A percentile compares a stretch with the other conserved stretches of the same genome.
phyloP scores from a whole-genome alignment of 2,113 vertebrate genomes.

The Rafetus swinhoei region DNA sequence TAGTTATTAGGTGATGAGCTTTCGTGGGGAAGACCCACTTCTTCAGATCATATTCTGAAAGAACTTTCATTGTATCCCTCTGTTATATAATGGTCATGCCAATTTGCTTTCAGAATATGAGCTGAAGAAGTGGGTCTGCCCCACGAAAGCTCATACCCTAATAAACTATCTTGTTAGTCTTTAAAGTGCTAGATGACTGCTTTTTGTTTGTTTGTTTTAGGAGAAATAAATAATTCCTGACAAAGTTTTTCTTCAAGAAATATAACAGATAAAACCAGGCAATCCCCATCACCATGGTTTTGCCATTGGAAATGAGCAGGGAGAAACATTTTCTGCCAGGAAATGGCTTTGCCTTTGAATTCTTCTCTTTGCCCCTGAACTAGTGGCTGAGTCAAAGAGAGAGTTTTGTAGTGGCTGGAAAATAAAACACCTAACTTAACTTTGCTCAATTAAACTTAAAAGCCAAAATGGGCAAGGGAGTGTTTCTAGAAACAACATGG shows the following conservation, averaged over 20 bases:
- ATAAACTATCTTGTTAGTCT: too few species aligned
- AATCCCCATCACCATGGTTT: background rate
- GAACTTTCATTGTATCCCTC: too few species aligned
- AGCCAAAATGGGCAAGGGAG: conserved; percentile 12
- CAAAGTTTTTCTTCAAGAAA: background rate
- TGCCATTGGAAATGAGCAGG: background rate
- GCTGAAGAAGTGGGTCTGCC: too few species aligned
- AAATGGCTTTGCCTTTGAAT: background rate
- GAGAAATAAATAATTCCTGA: background rate
- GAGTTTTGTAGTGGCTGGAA: conserved; percentile 4
- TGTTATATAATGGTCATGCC: too few species aligned
- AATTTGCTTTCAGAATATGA: too few species aligned
- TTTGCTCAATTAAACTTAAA: conserved; percentile 7
- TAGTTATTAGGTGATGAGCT: too few species aligned
- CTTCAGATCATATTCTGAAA: too few species aligned
- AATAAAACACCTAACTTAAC: background rate
- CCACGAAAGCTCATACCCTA: too few species aligned
- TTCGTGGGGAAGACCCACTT: too few species aligned
- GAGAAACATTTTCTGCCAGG: background rate
- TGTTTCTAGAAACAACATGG: background rate
- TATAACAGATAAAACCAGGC: background rate
- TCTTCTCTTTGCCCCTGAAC: conserved; percentile 2
- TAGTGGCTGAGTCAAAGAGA: background rate
- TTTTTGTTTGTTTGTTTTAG: too few species aligned
- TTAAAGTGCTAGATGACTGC: too few species aligned